phyloP scores from a whole-genome alignment of 1,140 invertebrate genomes.

The Drosophila persimilis region DNA sequence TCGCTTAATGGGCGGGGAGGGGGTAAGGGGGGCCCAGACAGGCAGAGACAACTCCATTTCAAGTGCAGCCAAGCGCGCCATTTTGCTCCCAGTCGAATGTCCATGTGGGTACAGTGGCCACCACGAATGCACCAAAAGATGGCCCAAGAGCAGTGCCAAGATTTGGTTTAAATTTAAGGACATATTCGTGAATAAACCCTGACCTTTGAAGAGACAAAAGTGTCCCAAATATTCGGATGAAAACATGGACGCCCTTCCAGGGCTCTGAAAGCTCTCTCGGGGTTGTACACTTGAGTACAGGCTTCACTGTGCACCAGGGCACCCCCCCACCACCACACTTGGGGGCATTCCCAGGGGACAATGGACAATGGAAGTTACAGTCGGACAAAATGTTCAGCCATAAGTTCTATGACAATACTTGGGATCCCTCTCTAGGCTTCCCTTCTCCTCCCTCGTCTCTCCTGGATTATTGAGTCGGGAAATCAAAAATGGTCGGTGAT shows the following conservation, averaged over 20 bases:
- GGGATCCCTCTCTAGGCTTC: background rate
- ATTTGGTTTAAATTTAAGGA: too few relatives aligned
- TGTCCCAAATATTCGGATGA: too few relatives aligned
- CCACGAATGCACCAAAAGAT: background rate
- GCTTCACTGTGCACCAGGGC: background rate
- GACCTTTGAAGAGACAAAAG: too few relatives aligned
- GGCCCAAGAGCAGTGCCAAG: too few relatives aligned
- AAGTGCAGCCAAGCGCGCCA: slow-evolving; percentile 64
- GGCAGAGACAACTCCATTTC: slow-evolving; percentile 49
- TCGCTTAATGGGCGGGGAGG: background rate
- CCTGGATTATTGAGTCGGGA: slow-evolving; percentile 29
- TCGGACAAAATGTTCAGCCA: slow-evolving; percentile 26
- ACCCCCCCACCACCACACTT: too few relatives aligned
- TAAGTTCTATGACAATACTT: slow-evolving; percentile 29
- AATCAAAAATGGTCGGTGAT: slow-evolving; percentile 35
- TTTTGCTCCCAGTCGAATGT: slow-evolving; percentile 55
- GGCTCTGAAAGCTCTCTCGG: too few relatives aligned
- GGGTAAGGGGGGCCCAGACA: background rate
- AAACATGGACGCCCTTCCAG: too few relatives aligned
- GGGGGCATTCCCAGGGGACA: slow-evolving; percentile 11
- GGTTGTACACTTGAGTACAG: too few relatives aligned
- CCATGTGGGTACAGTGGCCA: slow-evolving; percentile 34
- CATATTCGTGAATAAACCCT: too few relatives aligned
- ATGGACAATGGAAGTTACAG: slow-evolving; percentile 22
- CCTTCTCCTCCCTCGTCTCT: too few relatives aligned